Percentiles rank a stretch among this genome's conserved stretches.
Conservation (phyloP, 2,797 vertebrate species). For the Cynodonichthys magdalenae region DNA sequence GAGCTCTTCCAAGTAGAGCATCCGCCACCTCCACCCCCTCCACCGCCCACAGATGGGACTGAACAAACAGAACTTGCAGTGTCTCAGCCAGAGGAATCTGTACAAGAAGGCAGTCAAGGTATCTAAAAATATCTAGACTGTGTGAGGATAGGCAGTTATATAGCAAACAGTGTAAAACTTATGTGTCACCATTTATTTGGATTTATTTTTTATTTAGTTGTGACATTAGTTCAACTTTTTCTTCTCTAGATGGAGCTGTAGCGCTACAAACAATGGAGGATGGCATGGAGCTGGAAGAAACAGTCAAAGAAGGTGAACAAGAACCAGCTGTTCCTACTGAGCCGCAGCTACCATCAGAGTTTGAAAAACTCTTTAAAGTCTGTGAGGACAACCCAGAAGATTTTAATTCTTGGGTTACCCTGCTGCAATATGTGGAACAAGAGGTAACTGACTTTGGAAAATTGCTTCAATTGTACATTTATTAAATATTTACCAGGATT, state of each 20-base stretch:
- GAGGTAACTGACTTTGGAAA: conserved; percentile 83
- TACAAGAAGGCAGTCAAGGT: conserved; percentile 54
- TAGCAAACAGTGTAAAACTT: background rate
- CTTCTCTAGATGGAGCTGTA: conserved; percentile 55
- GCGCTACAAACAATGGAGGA: conserved; percentile 71
- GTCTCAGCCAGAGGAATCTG: conserved; percentile 24
- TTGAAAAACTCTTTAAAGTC: conserved; percentile 92
- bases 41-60: conserved; percentile 42
- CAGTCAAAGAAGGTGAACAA: conserved; percentile 80
- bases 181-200: background rate
- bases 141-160: background rate
- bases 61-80: conserved; percentile 31
- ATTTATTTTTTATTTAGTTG: background rate
- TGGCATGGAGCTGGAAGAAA: conserved; percentile 83
- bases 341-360: conserved; percentile 86
- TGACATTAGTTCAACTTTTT: no score
- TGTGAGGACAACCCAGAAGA: conserved; percentile 94
- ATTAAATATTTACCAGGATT: background rate
- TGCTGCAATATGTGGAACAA: conserved; percentile 96
- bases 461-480: background rate
- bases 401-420: conserved; percentile 96
- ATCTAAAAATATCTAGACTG: conserved; percentile 11
- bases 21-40: conserved; percentile 44
- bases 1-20: conserved; percentile 63
- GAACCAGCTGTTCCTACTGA: conserved; percentile 66